phyloP scores from a whole-genome alignment of 2,888 invertebrate species.

The Electrophaes corylata region DNA sequence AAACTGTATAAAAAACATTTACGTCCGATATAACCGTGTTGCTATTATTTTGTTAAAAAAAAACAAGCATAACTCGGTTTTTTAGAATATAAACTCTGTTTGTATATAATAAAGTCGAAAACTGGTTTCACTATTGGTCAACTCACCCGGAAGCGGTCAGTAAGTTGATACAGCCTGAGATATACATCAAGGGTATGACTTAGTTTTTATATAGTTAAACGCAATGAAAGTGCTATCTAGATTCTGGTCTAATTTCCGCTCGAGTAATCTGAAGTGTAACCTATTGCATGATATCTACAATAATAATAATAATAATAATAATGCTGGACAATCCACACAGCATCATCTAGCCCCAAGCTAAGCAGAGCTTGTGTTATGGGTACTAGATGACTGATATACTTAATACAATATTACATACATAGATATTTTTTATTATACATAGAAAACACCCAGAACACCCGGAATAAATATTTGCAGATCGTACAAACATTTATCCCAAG shows the following conservation, averaged over 20 bases:
- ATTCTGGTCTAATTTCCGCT: slow-evolving; percentile 14
- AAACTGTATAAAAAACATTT: neutral
- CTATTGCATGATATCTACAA: neutral
- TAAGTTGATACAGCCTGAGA: slow-evolving; percentile 28
- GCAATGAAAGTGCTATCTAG: slow-evolving; percentile 2
- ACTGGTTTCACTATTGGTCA: slow-evolving; percentile 7
- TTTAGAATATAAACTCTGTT: neutral
- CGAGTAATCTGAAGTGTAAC: neutral
- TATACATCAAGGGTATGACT: slow-evolving; percentile 34
- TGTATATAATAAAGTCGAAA: slow-evolving; percentile 5
- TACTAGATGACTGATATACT: too few species aligned
- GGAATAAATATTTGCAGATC: too few species aligned
- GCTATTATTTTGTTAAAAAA: neutral
- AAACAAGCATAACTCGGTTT: neutral
- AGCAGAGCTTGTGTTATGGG: too few species aligned
- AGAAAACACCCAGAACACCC: too few species aligned
- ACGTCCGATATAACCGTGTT: slow-evolving; percentile 10
- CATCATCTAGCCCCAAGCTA: too few species aligned
- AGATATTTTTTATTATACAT: too few species aligned
- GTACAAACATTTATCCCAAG: too few species aligned
- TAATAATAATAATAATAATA: too few species aligned
- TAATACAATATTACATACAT: too few species aligned
- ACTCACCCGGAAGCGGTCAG: slow-evolving; percentile 30
- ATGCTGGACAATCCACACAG: too few species aligned
- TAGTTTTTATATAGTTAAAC: neutral